phyloP scores from a whole-genome alignment of 2,113 vertebrate species.

The Ophiodon elongatus region DNA sequence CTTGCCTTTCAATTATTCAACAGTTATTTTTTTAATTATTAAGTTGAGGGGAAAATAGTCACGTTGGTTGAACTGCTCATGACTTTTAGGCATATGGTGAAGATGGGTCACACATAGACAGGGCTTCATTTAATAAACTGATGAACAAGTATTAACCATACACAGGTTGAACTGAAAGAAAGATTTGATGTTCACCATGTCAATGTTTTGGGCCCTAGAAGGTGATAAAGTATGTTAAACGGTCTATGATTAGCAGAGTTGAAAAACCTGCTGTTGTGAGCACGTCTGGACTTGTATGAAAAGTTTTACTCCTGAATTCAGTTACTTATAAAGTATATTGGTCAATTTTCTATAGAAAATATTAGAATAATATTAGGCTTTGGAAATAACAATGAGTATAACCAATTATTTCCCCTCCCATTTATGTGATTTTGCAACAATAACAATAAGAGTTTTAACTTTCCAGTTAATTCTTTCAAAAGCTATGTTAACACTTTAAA shows the following conservation, averaged over 20 bases:
- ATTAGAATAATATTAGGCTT: neutral
- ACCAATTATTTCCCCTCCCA: too few species aligned
- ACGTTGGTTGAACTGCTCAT: too few species aligned
- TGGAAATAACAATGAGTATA: too few species aligned
- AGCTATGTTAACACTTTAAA: too few species aligned
- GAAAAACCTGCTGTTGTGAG: constrained; percentile 1
- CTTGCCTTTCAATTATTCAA: neutral
- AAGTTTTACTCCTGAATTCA: neutral
- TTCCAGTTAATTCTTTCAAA: too few species aligned
- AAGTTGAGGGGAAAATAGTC: neutral
- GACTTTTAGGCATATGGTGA: neutral
- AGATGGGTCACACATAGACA: neutral
- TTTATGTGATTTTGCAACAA: too few species aligned
- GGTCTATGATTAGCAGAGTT: neutral
- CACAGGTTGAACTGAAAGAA: constrained; percentile 3
- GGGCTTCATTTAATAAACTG: neutral
- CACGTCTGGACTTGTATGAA: neutral
- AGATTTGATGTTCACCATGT: constrained; percentile 7
- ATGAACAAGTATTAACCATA: neutral
- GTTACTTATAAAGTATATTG: too few species aligned
- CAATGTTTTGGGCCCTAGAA: neutral
- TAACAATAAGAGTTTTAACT: too few species aligned
- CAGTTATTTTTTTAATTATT: neutral
- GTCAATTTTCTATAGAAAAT: constrained; percentile 18
- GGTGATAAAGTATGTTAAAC: neutral